These are phyloP conservation scores for Sorex araneus DNA, from an alignment of 2,113 vertebrate genomes.

Conservation along the genomic window DNA sequence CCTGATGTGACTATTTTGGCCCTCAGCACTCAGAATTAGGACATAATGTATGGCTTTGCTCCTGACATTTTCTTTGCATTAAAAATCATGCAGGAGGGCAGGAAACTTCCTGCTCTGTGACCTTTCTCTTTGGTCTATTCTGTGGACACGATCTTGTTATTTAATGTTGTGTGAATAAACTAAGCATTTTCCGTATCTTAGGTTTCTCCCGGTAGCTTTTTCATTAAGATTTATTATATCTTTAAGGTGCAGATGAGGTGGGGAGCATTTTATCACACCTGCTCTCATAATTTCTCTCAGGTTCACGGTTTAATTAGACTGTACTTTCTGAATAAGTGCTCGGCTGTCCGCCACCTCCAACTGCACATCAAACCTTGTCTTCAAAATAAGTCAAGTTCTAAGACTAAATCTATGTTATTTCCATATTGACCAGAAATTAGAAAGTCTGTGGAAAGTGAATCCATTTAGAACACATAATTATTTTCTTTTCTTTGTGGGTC, in stretches of 20 bases:
- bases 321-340: neutral
- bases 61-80: conserved; percentile 26
- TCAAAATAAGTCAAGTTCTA: neutral
- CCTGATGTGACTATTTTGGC: neutral
- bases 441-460: neutral
- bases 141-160: conserved; percentile 1
- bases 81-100: neutral
- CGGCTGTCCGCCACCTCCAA: fast-evolving
- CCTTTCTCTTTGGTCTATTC: neutral
- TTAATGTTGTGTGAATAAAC: conserved; percentile 59
- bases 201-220: neutral
- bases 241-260: neutral
- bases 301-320: neutral
- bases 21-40: neutral
- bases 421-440: neutral
- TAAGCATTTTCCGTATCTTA: neutral
- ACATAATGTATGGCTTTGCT: conserved; percentile 24
- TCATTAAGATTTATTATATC: conserved; percentile 4
- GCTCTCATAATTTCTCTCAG: neutral
- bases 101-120: neutral
- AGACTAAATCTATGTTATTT: neutral
- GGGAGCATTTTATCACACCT: neutral
- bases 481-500: no score
- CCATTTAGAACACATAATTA: neutral
- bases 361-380: neutral